A percentile compares a stretch with the other conserved stretches of the same genome.
These are phyloP conservation scores for sheep (Ovis aries) DNA, from an alignment of 2,113 vertebrate species.

Conservation along the genomic window DNA sequence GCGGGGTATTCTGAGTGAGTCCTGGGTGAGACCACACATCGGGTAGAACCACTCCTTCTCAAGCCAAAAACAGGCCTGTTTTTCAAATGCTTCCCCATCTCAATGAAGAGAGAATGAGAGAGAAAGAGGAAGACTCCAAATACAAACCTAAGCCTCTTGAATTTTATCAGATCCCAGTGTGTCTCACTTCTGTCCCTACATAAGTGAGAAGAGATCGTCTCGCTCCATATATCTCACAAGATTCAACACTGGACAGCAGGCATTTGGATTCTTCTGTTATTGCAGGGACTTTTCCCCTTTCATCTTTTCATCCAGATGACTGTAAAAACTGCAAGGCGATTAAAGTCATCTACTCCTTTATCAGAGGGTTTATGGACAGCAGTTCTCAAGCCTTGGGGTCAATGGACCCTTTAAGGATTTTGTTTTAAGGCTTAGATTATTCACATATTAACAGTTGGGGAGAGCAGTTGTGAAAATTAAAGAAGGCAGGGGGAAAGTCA, in stretches of 20 bases:
- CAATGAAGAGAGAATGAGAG: background rate
- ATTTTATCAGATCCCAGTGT: background rate
- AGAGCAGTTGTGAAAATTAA: background rate
- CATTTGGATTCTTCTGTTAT: background rate
- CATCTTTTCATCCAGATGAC: background rate
- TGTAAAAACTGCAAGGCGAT: background rate
- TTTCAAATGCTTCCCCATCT: background rate
- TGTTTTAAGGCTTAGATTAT: background rate
- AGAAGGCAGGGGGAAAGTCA: background rate
- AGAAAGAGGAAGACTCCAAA: no score
- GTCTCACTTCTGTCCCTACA: background rate
- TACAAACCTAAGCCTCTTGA: background rate
- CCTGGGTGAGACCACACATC: accelerated
- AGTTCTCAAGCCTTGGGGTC: background rate
- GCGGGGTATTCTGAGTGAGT: accelerated
- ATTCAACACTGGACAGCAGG: background rate
- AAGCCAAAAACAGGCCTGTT: background rate
- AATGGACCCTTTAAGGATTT: background rate
- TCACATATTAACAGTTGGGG: background rate
- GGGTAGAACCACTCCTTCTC: background rate
- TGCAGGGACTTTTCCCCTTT: background rate
- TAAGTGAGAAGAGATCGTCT: background rate
- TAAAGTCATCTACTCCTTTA: background rate
- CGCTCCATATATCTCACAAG: accelerated
- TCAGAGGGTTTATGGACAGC: background rate